Conservation (phyloP, 2,113 vertebrate species). For the Riparia riparia region DNA sequence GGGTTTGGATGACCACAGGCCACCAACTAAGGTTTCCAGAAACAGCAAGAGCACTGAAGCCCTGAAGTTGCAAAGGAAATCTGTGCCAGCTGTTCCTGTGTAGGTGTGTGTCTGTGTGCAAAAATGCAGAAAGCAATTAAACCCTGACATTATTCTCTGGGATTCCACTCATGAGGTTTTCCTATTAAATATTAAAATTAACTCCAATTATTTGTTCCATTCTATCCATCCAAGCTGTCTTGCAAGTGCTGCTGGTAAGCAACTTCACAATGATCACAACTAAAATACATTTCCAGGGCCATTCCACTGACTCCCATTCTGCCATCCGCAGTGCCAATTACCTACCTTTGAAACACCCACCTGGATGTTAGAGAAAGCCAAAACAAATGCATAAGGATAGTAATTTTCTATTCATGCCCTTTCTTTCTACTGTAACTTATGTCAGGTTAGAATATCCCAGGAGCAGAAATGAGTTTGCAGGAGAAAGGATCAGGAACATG, state of each 20-base stretch:
- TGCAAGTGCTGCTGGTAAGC: not conserved
- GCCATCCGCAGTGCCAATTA: not conserved
- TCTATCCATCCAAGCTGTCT: not conserved
- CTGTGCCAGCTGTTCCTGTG: not conserved
- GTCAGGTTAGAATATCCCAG: not conserved
- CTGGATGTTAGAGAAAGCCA: not conserved
- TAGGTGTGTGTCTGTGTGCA: not conserved
- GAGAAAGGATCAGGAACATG: not conserved
- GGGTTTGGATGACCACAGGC: not conserved
- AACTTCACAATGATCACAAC: not conserved
- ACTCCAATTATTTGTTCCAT: not conserved
- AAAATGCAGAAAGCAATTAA: constrained; percentile 43
- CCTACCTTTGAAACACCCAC: not conserved
- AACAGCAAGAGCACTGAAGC: not conserved
- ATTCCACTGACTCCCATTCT: not conserved
- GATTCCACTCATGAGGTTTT: not conserved
- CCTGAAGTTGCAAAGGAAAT: not conserved
- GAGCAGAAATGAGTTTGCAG: not conserved
- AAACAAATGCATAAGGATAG: not conserved
- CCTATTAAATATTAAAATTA: constrained; percentile 7
- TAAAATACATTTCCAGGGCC: not conserved
- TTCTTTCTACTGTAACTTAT: not conserved
- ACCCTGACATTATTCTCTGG: not conserved
- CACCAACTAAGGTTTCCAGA: not conserved
- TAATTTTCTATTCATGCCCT: not conserved